Percentiles rank a stretch among this genome's conserved stretches.
Conservation (phyloP, 2,113 vertebrate species). For the Lamprotornis superbus region DNA sequence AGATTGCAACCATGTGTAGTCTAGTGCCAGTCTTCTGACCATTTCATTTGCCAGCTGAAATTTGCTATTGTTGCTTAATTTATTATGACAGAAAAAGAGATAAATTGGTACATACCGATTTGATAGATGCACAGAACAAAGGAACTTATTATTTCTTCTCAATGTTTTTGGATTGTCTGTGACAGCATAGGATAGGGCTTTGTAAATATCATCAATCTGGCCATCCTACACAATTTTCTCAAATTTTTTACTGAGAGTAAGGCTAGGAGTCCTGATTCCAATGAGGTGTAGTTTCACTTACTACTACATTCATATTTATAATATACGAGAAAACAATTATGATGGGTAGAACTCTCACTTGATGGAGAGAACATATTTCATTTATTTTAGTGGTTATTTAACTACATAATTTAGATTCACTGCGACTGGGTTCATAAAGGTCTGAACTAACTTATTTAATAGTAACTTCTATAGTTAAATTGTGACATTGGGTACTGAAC, state of each 20-base stretch:
- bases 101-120: not conserved
- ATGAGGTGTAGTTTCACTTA: not conserved
- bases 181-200: not conserved
- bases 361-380: not conserved
- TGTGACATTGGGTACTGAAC: not conserved
- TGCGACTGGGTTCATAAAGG: not conserved
- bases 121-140: not conserved
- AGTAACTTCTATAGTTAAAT: not conserved
- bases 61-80: not conserved
- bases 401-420: not conserved
- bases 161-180: not conserved
- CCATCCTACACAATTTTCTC: not conserved
- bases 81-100: not conserved
- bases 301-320: not conserved
- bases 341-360: not conserved
- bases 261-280: not conserved
- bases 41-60: not conserved
- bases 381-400: not conserved
- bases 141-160: not conserved
- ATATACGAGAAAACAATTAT: not conserved
- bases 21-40: not conserved
- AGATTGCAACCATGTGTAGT: not conserved
- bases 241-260: not conserved
- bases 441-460: not conserved
- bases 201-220: not conserved